Base-by-base conservation (phyloP, 2,797 vertebrate species). In the Acanthurus lineatus region DNA sequence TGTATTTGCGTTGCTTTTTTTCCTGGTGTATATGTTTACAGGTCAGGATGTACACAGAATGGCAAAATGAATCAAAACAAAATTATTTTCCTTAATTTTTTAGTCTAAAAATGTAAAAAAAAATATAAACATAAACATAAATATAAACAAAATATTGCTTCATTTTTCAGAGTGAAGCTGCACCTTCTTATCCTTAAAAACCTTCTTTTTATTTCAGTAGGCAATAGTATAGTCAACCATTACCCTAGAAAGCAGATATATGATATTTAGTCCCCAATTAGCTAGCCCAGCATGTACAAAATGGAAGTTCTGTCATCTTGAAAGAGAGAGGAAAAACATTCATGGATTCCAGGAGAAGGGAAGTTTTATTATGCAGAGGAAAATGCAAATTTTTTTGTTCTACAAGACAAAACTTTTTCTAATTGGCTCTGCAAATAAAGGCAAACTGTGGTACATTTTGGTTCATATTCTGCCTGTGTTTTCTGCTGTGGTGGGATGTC, bases 401-500 rank as follows among this genome's bases (percentile, higher is more conserved):
- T 40, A 52, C 52, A 19, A 54, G 28, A 79, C 45, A 59, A 73
- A 82, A 68, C 28, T 32, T 60, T n/a, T 63, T 53, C 32, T 72
- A 66, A 83, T 82, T 78, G 83, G 59, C 32, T 14, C 32, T 60
- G 53, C 32, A 61, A 75, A 82, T 63, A 71, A 63, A 53, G 44
- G 32, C 65, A 40, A 54, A 62, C 22, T 16, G 1, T 1, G 42
- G 16, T 17, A 7, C 20, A 47, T 17, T 61, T 77, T 67, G 54
- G 49, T 76, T 9, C 10, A 42, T 42, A 73, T 87, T 81, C 74
- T 73, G 77, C 16, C 35, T 22, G 57, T 73, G 40, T 68, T 57
- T 58, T n/a, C 49, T n/a, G 69, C 38, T 49, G 71, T 52, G 63
- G 78, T 69, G 45, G 74, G 82, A 67, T 76, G 71, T 83, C 79